phyloP scores from a whole-genome alignment of 2,797 vertebrate genomes.

The Hirundo rustica region DNA sequence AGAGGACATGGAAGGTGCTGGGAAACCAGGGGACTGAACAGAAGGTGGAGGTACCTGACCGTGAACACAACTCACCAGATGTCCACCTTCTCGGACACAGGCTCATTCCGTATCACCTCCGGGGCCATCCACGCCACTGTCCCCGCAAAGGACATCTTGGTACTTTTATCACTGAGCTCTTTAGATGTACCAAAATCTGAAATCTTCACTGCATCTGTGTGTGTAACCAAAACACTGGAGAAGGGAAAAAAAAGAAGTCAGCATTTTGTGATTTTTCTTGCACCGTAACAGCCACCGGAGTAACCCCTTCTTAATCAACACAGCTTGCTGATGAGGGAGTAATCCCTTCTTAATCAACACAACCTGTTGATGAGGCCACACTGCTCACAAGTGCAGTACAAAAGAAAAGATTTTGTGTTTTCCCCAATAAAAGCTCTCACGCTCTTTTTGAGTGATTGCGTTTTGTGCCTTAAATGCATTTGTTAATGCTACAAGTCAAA shows the following conservation, averaged over 20 bases:
- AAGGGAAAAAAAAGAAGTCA: neutral
- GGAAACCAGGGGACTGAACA: neutral
- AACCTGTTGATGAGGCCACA: neutral
- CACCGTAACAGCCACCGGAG: neutral
- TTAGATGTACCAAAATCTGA: constrained; percentile 99
- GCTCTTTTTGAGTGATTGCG: neutral
- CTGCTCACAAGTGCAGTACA: neutral
- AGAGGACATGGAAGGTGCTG: neutral
- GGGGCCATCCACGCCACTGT: constrained; percentile 99
- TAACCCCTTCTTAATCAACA: neutral
- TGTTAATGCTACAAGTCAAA: neutral
- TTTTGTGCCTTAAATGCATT: neutral
- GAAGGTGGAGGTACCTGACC: neutral
- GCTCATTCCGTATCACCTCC: constrained; percentile 97
- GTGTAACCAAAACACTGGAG: constrained; percentile 93
- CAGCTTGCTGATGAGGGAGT: neutral
- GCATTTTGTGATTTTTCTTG: neutral
- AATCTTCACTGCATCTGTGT: constrained; percentile 94
- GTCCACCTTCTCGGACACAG: constrained; percentile 97
- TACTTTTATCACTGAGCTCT: constrained; percentile 98
- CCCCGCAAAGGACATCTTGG: constrained; percentile 98
- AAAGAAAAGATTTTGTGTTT: neutral
- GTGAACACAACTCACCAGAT: constrained; percentile 86
- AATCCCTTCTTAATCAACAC: neutral
- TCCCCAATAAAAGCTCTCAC: neutral